phyloP scores from a whole-genome alignment of 2,888 invertebrate genomes.

The Psylliodes chrysocephalus region DNA sequence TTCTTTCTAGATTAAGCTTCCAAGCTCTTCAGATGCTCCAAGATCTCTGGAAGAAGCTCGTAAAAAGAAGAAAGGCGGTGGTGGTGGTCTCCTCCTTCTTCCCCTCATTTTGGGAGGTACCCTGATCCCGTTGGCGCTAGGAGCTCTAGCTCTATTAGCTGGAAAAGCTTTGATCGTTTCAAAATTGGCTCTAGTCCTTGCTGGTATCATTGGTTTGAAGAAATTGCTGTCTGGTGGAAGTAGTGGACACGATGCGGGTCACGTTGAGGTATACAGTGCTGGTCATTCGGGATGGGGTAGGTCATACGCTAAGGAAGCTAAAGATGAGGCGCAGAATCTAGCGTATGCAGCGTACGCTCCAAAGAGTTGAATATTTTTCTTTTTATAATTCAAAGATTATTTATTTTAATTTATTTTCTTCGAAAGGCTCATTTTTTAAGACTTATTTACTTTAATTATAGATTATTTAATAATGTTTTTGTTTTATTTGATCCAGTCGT shows the following conservation, averaged over 20 bases:
- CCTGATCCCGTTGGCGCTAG: conserved; percentile 83
- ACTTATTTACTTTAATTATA: conserved; percentile 40
- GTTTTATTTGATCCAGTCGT: neutral
- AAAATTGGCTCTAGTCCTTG: conserved; percentile 82
- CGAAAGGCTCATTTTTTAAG: conserved; percentile 40
- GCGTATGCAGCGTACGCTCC: conserved; percentile 68
- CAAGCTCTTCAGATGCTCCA: conserved; percentile 73
- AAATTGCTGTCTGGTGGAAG: conserved; percentile 77
- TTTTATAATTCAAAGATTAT: conserved; percentile 36
- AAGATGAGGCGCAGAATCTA: conserved; percentile 66
- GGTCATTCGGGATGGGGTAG: conserved; percentile 80
- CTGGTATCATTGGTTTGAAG: conserved; percentile 86
- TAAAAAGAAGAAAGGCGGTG: conserved; percentile 76
- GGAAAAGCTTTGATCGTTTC: conserved; percentile 89
- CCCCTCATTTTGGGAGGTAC: conserved; percentile 84
- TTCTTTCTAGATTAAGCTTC: conserved; percentile 75
- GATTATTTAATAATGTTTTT: neutral
- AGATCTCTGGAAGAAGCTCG: conserved; percentile 73
- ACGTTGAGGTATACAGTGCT: conserved; percentile 73
- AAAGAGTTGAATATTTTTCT: conserved; percentile 46
- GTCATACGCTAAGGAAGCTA: conserved; percentile 65
- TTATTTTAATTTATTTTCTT: conserved; percentile 57
- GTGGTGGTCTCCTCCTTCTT: conserved; percentile 79
- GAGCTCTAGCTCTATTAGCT: conserved; percentile 82
- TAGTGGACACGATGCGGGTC: conserved; percentile 69